Percentiles rank a stretch among this genome's conserved stretches.
Conservation (phyloP, 2,888 invertebrate genomes). For the Latheticus oryzae region DNA sequence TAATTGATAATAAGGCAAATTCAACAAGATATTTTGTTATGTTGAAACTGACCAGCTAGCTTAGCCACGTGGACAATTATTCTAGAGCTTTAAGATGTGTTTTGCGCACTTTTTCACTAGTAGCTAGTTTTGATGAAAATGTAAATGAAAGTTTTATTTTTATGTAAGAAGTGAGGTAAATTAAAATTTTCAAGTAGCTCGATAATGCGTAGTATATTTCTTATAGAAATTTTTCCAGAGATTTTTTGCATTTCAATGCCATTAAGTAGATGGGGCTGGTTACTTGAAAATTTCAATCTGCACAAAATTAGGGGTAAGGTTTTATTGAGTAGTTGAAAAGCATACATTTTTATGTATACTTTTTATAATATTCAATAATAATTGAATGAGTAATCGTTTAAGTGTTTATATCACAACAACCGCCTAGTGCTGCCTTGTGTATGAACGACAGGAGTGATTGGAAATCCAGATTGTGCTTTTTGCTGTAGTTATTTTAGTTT, state of each 20-base stretch:
- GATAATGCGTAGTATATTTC: conserved; percentile 16
- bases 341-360: conserved; percentile 6
- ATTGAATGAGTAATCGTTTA: conserved; percentile 40
- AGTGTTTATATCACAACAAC: conserved; percentile 43
- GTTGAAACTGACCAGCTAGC: conserved; percentile 61
- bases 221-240: conserved; percentile 16
- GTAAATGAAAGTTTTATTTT: conserved; percentile 44
- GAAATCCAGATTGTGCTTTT: conserved; percentile 56
- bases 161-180: conserved; percentile 15
- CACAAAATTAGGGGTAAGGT: conserved; percentile 12
- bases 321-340: conserved; percentile 23
- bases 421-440: conserved; percentile 57
- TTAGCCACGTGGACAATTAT: conserved; percentile 57
- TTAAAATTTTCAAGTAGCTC: conserved; percentile 14
- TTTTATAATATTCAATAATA: conserved; percentile 31
- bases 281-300: conserved; percentile 8
- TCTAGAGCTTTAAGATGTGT: conserved; percentile 50
- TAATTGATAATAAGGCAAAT: conserved; percentile 37
- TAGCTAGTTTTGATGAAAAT: conserved; percentile 48
- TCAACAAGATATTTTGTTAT: conserved; percentile 41
- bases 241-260: conserved; percentile 19
- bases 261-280: conserved; percentile 7
- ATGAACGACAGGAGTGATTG: conserved; percentile 53
- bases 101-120: conserved; percentile 50
- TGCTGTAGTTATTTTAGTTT: conserved; percentile 55